Conservation (phyloP, 2,113 vertebrate species). For the Rhynchomys soricoides region DNA sequence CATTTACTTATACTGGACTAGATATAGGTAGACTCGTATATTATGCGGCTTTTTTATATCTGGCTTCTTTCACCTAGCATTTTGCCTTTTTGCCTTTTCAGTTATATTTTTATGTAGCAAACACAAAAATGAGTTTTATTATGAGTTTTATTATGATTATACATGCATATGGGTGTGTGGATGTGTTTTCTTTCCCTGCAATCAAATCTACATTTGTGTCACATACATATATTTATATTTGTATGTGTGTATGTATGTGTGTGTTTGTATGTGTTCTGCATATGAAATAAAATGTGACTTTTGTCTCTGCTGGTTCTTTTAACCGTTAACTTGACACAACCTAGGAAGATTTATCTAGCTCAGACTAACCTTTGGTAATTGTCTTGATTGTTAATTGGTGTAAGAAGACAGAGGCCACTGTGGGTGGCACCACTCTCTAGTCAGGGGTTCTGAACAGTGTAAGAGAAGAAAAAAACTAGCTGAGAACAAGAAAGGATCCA, state of each 20-base stretch:
- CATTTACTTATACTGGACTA: constrained; percentile 11
- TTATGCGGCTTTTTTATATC: background rate
- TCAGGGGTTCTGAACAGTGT: background rate
- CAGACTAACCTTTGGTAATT: too few relatives aligned
- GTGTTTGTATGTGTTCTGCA: background rate
- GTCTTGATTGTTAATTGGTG: background rate
- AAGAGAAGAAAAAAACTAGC: background rate
- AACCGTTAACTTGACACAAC: background rate
- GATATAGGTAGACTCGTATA: background rate
- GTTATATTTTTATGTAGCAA: background rate
- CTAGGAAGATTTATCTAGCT: background rate
- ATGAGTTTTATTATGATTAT: background rate
- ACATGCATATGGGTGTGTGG: too few relatives aligned
- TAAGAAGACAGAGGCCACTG: background rate
- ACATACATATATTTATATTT: background rate
- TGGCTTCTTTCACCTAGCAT: background rate
- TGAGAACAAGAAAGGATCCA: background rate
- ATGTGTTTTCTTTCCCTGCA: background rate
- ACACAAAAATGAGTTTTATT: background rate
- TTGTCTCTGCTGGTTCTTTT: background rate
- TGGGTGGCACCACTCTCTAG: background rate
- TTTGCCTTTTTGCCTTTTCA: background rate
- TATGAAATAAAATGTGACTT: background rate
- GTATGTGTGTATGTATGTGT: background rate
- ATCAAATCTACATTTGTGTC: background rate